Evolutionary conservation across 2,888 invertebrate genomes (phyloP).

Genomic region (Watsonalla binaria): DNA sequence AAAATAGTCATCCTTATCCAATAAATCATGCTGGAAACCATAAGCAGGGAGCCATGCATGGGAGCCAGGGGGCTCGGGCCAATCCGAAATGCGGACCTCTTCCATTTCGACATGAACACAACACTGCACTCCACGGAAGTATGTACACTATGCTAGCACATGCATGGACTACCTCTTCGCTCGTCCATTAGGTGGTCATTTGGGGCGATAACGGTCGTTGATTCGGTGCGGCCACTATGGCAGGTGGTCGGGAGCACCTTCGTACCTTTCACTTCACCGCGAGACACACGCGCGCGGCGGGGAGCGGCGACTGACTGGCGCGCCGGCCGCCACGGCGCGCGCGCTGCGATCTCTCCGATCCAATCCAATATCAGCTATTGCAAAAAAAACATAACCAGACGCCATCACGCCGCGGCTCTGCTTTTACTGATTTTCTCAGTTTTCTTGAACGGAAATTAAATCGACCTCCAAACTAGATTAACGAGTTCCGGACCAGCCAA

Average conservation of each 20-base stretch:
- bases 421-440: constrained; percentile 42
- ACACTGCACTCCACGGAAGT: constrained; percentile 71
- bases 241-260: constrained; percentile 16
- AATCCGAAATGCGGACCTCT: constrained; percentile 82
- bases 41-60: constrained; percentile 90
- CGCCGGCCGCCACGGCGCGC: constrained; percentile 40
- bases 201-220: constrained; percentile 70
- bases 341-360: constrained; percentile 62
- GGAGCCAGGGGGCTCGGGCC: constrained; percentile 83
- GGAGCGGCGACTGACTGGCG: constrained; percentile 62
- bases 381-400: constrained; percentile 45
- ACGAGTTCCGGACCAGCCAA: constrained; percentile 41
- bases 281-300: constrained; percentile 58
- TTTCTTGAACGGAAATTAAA: constrained; percentile 46
- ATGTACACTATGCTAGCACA: constrained; percentile 61
- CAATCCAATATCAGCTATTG: constrained; percentile 40
- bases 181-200: constrained; percentile 74
- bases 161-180: constrained; percentile 73
- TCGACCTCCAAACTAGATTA: constrained; percentile 48
- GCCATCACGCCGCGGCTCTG: constrained; percentile 36
- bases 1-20: constrained; percentile 82
- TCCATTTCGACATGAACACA: constrained; percentile 76
- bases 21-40: constrained; percentile 84
- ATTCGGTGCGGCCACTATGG: constrained; percentile 35
- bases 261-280: constrained; percentile 17